Percentiles rank a stretch among this genome's conserved stretches.
Evolutionary conservation across 2,888 invertebrate genomes (phyloP).

Genomic region (Anagyrus pseudococci): DNA sequence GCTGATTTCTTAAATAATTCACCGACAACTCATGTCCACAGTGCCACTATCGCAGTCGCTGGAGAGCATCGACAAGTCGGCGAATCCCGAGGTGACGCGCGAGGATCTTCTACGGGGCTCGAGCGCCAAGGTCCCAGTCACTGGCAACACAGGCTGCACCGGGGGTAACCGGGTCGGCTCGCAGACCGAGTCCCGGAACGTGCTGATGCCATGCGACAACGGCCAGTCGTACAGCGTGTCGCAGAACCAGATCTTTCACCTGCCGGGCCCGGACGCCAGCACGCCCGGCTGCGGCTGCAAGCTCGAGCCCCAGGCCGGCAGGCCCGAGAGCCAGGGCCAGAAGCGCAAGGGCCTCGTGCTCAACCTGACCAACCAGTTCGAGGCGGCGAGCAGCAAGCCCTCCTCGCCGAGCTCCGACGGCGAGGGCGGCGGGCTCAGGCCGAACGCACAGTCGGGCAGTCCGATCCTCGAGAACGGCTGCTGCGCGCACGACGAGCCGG

Average conservation of each 20-base stretch:
- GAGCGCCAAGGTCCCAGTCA: conserved; percentile 49
- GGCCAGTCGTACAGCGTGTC: conserved; percentile 89
- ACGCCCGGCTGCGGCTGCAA: conserved; percentile 13
- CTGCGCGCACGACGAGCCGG: conserved; percentile 33
- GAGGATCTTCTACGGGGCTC: conserved; percentile 55
- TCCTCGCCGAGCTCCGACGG: conserved; percentile 54
- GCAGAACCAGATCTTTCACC: conserved; percentile 86
- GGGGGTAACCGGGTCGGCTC: conserved; percentile 51
- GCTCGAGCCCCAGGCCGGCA: not conserved
- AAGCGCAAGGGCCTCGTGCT: conserved; percentile 64
- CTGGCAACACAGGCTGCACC: not conserved
- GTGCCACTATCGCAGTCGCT: conserved; percentile 73
- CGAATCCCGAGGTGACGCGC: conserved; percentile 55
- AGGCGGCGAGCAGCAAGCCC: conserved; percentile 61
- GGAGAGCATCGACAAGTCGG: conserved; percentile 67
- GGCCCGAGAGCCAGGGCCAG: conserved; percentile 67
- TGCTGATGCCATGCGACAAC: conserved; percentile 84
- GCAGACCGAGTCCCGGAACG: conserved; percentile 70
- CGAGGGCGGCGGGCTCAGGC: conserved; percentile 14
- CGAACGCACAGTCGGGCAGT: not conserved
- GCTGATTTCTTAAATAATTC: no score
- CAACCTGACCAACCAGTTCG: conserved; percentile 67
- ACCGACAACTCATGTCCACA: no score
- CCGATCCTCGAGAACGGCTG: conserved; percentile 39
- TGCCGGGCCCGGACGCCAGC: conserved; percentile 70